Conservation (phyloP, 2,888 invertebrate genomes). For the Tenthredo mesomela region DNA sequence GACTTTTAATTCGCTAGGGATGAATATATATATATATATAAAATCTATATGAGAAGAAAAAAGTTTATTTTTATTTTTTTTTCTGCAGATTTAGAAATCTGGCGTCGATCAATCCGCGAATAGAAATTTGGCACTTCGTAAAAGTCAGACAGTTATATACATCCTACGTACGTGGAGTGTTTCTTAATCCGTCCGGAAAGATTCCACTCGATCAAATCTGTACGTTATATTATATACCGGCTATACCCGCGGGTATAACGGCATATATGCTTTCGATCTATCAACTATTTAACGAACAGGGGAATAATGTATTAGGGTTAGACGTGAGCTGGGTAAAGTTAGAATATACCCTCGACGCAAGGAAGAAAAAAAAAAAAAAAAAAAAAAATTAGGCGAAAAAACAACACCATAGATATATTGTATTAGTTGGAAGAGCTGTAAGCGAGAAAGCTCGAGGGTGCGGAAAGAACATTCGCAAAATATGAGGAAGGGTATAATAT, state of each 20-base stretch:
- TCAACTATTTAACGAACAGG: conserved; percentile 10
- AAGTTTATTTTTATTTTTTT: background rate
- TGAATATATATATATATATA: no score
- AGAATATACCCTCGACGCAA: background rate
- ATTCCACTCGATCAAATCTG: conserved; percentile 16
- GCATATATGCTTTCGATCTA: background rate
- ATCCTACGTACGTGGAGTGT: background rate
- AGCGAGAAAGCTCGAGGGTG: background rate
- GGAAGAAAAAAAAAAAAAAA: background rate
- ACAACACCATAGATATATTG: background rate
- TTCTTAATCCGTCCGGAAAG: conserved; percentile 9
- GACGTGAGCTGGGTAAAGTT: background rate
- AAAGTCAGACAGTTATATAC: background rate
- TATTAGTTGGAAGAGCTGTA: background rate
- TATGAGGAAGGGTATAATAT: background rate
- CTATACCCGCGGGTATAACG: background rate
- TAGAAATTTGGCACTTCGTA: background rate
- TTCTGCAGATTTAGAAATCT: background rate
- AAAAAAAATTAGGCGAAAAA: background rate
- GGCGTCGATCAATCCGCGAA: background rate
- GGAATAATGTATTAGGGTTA: background rate
- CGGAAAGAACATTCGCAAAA: background rate
- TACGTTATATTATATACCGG: no score
- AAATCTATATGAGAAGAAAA: background rate
- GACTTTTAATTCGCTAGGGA: no score